Evolutionary conservation across 2,113 vertebrate species (phyloP).

Genomic region (Chlorodrepanis virens): DNA sequence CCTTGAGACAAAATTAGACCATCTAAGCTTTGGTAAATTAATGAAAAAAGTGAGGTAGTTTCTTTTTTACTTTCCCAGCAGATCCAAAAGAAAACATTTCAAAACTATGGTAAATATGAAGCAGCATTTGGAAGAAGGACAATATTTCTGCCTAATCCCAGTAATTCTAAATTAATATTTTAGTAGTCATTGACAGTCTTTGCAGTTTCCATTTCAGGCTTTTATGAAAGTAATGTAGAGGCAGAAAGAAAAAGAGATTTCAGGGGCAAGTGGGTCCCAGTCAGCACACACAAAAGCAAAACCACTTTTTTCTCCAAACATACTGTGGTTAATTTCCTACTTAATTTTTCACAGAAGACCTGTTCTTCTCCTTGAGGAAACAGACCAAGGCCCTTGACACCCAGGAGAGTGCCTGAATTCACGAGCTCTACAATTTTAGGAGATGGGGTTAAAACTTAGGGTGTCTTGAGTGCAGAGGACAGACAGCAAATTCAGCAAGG

Average conservation of each 20-base stretch:
- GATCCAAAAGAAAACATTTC: neutral
- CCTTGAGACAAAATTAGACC: neutral
- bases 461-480: neutral
- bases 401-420: neutral
- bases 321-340: neutral
- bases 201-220: neutral
- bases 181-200: neutral
- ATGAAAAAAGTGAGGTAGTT: neutral
- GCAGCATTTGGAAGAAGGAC: neutral
- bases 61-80: neutral
- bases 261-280: neutral
- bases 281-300: neutral
- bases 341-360: neutral
- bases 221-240: neutral
- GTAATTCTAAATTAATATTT: neutral
- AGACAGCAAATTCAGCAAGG: neutral
- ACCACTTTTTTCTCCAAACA: neutral
- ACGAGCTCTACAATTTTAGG: neutral
- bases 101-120: neutral
- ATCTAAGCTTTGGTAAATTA: neutral
- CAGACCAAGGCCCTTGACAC: neutral
- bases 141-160: neutral
- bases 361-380: neutral
- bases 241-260: neutral
- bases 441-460: neutral